phyloP scores from a whole-genome alignment of 1,140 invertebrate species.

The Aphelenchoides fujianensis region DNA sequence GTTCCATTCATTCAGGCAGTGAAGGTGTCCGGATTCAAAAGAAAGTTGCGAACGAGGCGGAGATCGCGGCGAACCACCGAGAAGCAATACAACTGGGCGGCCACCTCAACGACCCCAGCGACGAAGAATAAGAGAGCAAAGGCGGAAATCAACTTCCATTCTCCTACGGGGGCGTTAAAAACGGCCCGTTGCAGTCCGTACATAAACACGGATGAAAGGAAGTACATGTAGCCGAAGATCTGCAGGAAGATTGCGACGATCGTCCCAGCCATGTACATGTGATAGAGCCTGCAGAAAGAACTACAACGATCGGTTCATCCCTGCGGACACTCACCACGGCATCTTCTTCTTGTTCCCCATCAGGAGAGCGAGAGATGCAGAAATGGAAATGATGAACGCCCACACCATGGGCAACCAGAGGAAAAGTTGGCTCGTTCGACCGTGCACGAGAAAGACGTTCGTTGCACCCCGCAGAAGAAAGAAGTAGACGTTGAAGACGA shows the following conservation, averaged over 20 bases:
- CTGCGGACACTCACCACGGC: neutral
- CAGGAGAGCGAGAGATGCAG: neutral
- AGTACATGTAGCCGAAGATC: neutral
- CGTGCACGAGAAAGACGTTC: too few species aligned
- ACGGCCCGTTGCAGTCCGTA: too few species aligned
- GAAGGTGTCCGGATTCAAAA: neutral
- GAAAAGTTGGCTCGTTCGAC: too few species aligned
- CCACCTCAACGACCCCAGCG: neutral
- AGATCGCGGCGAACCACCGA: neutral
- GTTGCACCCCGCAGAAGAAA: too few species aligned
- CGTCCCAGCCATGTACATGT: neutral
- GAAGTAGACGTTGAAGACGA: too few species aligned
- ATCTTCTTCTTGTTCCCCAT: neutral
- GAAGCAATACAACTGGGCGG: neutral
- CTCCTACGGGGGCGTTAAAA: too few species aligned
- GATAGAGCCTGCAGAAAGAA: constrained; percentile 1
- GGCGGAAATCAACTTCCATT: too few species aligned
- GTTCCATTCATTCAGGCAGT: neutral
- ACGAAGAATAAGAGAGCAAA: too few species aligned
- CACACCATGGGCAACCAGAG: too few species aligned
- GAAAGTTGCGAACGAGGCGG: neutral
- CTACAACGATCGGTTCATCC: neutral
- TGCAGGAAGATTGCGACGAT: neutral
- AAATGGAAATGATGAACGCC: neutral
- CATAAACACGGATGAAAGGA: too few species aligned